These are phyloP conservation scores for Ciconia stormi DNA, from an alignment of 2,113 vertebrate genomes.

Conservation along the genomic window DNA sequence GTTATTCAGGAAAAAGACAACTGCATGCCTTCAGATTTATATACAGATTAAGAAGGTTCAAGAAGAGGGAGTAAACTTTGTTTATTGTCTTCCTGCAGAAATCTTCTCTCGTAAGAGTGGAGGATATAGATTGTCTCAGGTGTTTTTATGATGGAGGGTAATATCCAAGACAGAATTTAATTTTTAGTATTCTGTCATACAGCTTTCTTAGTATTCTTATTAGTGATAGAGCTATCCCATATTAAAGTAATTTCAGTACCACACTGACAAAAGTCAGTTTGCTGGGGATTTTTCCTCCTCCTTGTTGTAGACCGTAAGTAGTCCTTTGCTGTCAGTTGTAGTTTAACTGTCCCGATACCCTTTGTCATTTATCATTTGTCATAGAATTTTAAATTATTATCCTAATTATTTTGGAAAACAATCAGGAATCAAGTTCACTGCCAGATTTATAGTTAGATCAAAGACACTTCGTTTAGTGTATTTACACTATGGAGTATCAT, in stretches of 20 bases:
- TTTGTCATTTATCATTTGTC: not conserved
- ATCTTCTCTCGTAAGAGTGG: not conserved
- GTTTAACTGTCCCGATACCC: not conserved
- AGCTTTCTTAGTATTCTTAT: not conserved
- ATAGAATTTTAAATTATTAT: constrained; percentile 29
- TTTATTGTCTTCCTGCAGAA: not conserved
- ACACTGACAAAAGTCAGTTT: not conserved
- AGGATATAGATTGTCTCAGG: not conserved
- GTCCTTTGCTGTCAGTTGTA: not conserved
- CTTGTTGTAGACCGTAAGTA: not conserved
- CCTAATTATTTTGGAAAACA: constrained; percentile 36
- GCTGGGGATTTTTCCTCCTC: not conserved
- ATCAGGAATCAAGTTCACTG: not conserved
- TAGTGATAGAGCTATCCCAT: not conserved
- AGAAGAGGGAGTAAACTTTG: not conserved
- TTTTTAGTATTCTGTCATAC: not conserved
- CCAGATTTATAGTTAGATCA: constrained; percentile 40
- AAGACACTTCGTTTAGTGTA: not conserved
- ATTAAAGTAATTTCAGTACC: not conserved
- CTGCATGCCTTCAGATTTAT: not conserved
- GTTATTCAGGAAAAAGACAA: not conserved
- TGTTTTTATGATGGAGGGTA: not conserved
- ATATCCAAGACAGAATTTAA: not conserved
- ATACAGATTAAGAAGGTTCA: not conserved
- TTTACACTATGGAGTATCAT: not conserved